A percentile compares a stretch with the other conserved stretches of the same genome.
Evolutionary conservation across 1,140 invertebrate species (phyloP).

Genomic region (Semibalanus balanoides): DNA sequence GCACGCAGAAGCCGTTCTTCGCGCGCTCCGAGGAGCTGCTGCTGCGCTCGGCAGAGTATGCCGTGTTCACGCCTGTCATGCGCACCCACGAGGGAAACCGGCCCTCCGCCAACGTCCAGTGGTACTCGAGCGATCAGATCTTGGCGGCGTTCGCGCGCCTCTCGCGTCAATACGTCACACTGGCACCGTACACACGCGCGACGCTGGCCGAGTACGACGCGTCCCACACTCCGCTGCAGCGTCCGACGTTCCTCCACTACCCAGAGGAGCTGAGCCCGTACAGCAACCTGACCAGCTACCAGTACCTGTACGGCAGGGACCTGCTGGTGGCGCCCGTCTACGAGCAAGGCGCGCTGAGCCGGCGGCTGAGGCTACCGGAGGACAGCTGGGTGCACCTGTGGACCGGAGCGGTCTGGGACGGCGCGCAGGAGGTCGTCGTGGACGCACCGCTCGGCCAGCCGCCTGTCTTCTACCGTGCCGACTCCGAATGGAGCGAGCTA

Average conservation of each 20-base stretch:
- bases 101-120: constrained; percentile 28
- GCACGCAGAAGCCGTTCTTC: constrained; percentile 22
- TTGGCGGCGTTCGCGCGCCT: constrained; percentile 27
- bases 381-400: constrained; percentile 16
- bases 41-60: constrained; percentile 31
- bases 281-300: constrained; percentile 23
- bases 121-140: constrained; percentile 26
- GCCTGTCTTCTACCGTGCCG: constrained; percentile 16
- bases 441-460: constrained; percentile 17
- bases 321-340: constrained; percentile 30
- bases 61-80: constrained; percentile 32
- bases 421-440: constrained; percentile 9
- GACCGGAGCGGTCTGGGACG: neutral
- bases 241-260: constrained; percentile 28
- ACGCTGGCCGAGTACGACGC: constrained; percentile 20
- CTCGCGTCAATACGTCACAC: constrained; percentile 23
- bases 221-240: constrained; percentile 26
- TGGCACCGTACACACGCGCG: constrained; percentile 26
- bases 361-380: constrained; percentile 15
- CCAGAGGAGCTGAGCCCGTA: constrained; percentile 19
- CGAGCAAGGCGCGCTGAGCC: constrained; percentile 12
- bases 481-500: constrained; percentile 12
- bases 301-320: constrained; percentile 31
- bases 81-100: constrained; percentile 33
- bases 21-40: constrained; percentile 27